Conservation (phyloP, 2,888 invertebrate species). For the Rhimphoctona megacephalus region DNA sequence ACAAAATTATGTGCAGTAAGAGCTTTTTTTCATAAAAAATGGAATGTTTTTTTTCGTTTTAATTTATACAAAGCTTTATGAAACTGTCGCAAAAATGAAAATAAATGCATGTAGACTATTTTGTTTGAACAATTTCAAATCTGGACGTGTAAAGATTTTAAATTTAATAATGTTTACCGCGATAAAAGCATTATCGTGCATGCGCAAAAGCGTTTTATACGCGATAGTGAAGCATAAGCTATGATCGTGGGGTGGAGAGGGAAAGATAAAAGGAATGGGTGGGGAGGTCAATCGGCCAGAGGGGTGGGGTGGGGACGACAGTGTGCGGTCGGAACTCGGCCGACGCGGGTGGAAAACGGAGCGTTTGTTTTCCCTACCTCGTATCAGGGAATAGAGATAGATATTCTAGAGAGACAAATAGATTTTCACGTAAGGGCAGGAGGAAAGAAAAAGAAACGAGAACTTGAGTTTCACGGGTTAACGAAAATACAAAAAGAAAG, state of each 20-base stretch:
- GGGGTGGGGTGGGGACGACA: slow-evolving; percentile 77
- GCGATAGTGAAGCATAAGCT: slow-evolving; percentile 36
- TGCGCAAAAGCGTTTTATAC: slow-evolving; percentile 1
- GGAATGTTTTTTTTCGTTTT: not conserved
- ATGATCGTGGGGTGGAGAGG: not conserved
- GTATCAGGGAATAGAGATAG: slow-evolving; percentile 48
- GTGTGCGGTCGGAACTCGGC: slow-evolving; percentile 81
- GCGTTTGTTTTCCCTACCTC: slow-evolving; percentile 64
- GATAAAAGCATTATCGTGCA: not conserved
- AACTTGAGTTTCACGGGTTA: not conserved
- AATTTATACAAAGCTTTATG: not conserved
- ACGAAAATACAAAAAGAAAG: not conserved
- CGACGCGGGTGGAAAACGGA: slow-evolving; percentile 75
- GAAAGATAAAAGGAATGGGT: slow-evolving; percentile 51
- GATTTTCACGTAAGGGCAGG: slow-evolving; percentile 18
- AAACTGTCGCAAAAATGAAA: not conserved
- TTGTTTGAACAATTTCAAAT: not conserved
- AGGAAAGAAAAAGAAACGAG: slow-evolving; percentile 29
- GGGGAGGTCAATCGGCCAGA: slow-evolving; percentile 64
- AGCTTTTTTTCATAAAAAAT: not conserved
- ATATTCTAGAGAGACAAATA: slow-evolving; percentile 23
- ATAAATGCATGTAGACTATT: not conserved
- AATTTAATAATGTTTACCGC: not conserved
- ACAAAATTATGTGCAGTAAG: not conserved
- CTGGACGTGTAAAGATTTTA: not conserved